Evolutionary conservation across 2,113 vertebrate species (phyloP), one percentile per base, ranked within the genome.

Genomic region (Mirounga angustirostris): DNA sequence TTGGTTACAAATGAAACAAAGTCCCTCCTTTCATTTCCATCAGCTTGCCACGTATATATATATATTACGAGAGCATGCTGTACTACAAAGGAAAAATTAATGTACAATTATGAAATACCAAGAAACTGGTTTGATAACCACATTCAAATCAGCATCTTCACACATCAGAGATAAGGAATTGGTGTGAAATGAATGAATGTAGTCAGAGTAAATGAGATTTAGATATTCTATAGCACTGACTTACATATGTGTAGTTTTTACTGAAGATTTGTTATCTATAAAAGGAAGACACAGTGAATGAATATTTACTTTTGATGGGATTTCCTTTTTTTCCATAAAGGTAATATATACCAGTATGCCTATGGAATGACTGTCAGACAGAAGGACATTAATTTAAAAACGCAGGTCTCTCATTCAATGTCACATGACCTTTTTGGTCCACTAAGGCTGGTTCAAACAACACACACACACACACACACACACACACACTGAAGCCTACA

Each of bases 1-100:
- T 96, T 98, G 88, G 97, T 98, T 99, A 99, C 97, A 98, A 99
- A 98, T 96, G 98, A 99, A 99, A 98, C 84, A 98, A 98, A 99
- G 99, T 98, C 97, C 91, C 94, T 98, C 91, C 97, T 96, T 98
- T 98, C 97, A 93, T 98, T 98, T 99, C 97, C 98, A 97, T 98
- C 98, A 98, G 98, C 79, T 95, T 98, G 97, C 94, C 97, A 97
- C 91, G 97, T 98, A 98, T 97, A 80, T 95, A 97, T 97, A 98
- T 97, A 80, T 95, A 97, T 97, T 85, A 97, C 97, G 95, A 98
- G 96, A 87, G 78, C 95, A 98, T 95, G 94, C 97, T 98, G 80
- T 14, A 65, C 98, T 98, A 98, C 98, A 99, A 98, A 97, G 97
- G 92, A 98, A 97, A 98, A 98, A 96, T 98, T 98, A 98, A 99